Conservation (phyloP, 2,888 invertebrate species). For the Drosophila incognita region DNA sequence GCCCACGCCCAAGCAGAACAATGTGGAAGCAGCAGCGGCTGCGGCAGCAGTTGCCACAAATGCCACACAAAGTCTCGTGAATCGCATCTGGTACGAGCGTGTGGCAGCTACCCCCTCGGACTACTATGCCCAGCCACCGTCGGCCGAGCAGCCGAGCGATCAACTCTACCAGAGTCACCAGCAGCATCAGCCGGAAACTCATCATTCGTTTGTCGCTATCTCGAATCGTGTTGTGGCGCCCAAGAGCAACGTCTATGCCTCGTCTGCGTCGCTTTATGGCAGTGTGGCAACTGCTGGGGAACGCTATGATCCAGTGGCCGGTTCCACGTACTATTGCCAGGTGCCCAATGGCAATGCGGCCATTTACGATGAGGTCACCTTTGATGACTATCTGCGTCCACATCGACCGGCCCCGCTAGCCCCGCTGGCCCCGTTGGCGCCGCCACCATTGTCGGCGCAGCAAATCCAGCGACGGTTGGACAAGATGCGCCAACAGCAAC, state of each 20-base stretch:
- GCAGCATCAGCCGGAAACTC: conserved; percentile 53
- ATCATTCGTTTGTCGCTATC: conserved; percentile 83
- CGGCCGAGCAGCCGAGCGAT: conserved; percentile 57
- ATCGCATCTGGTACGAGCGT: conserved; percentile 86
- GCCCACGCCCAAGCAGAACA: conserved; percentile 79
- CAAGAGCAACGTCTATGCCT: conserved; percentile 71
- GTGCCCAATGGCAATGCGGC: conserved; percentile 73
- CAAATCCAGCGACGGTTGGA: conserved; percentile 85
- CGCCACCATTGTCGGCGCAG: conserved; percentile 85
- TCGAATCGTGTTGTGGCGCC: conserved; percentile 83
- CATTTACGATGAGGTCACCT: conserved; percentile 84
- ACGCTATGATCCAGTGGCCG: conserved; percentile 83
- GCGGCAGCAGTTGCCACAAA: conserved; percentile 44
- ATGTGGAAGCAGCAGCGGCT: conserved; percentile 69
- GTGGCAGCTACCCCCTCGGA: conserved; percentile 74
- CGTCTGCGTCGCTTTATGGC: conserved; percentile 75
- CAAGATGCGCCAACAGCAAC: conserved; percentile 82
- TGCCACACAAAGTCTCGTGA: conserved; percentile 84
- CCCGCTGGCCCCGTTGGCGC: conserved; percentile 87
- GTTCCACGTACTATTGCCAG: conserved; percentile 83
- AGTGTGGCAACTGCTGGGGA: conserved; percentile 66
- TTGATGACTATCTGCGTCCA: conserved; percentile 86
- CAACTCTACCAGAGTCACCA: conserved; percentile 78
- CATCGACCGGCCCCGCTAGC: conserved; percentile 88
- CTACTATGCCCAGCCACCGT: conserved; percentile 80